Base-by-base conservation (phyloP, 1,140 invertebrate species). In the Potamilus streckersoni region DNA sequence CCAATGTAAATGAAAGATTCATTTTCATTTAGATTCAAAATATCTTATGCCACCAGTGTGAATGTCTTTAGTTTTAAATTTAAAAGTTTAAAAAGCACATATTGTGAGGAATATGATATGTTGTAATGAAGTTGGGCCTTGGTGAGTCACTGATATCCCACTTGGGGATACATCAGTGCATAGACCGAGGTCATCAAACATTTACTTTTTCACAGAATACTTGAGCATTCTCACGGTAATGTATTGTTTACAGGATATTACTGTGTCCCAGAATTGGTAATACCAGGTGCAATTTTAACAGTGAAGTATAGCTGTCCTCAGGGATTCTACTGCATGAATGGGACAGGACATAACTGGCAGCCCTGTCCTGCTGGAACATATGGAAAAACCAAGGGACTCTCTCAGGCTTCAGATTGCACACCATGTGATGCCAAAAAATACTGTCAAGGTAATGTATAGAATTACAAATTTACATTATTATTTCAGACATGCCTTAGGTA, bases 281-380 rank as follows among this genome's bases (percentile, higher is more conserved):
- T 82, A 11, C 78, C 79, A 27, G 84, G 85, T 27, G 73, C 79
- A 62, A 20, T 82, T 19, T 69, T 69, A 14, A 77, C 86, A 14
- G 76, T 82, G 16, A 83, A 76, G 60, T 75, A 67, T 6, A 58
- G 74, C 1, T 89, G 87, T 80, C 86, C 86, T 11, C 68, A 79
- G 20, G 87, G 87, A 49, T 89, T 80, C 74, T 89, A 80, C 81
- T 89, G 87, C 80, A 85, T 82, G 11, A 88, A 88, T 70, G 87
- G 87, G 13, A 88, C 87, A 5, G 86, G 86, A 13, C 81, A 87
- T 38, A 74, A 88, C 76, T 85, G 83, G 84, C 83, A 87, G 74
- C 70, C 85, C 17, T 89, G 87, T 75, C 87, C 87, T 20, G 79
- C 83, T 62, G 87, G 87, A n/a, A 87, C 86, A 19, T 89, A 83